phyloP scores from a whole-genome alignment of 1,140 invertebrate genomes.

The Leguminivora glycinivorella region DNA sequence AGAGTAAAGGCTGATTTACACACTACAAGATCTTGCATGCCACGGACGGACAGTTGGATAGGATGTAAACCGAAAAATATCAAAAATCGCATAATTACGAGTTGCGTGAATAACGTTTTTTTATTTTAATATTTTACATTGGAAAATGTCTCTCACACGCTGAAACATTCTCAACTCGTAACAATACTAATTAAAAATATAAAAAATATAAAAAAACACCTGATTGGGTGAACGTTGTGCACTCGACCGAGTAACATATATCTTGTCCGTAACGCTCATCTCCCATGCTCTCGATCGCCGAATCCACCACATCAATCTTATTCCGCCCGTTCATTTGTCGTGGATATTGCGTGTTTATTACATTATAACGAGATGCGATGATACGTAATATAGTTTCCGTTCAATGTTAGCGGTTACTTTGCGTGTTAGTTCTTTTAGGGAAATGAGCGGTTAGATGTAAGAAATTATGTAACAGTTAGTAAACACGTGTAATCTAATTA shows the following conservation, averaged over 20 bases:
- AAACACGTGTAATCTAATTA: constrained; percentile 2
- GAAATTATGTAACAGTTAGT: constrained; percentile 10
- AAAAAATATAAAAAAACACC: too few species aligned
- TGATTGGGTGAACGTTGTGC: too few species aligned
- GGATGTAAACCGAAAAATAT: too few species aligned
- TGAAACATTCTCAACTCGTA: too few species aligned
- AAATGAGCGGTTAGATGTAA: not conserved
- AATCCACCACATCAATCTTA: not conserved
- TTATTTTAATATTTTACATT: too few species aligned
- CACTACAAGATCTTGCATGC: too few species aligned
- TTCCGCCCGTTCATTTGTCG: not conserved
- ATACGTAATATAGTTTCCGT: constrained; percentile 14
- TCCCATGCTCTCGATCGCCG: not conserved
- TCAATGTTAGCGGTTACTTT: not conserved
- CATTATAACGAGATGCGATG: not conserved
- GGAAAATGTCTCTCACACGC: too few species aligned
- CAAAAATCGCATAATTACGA: too few species aligned
- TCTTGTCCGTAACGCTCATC: not conserved
- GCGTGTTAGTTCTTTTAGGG: not conserved
- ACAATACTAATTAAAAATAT: too few species aligned
- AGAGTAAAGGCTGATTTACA: too few species aligned
- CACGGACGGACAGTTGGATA: too few species aligned
- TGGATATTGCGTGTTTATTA: constrained; percentile 1
- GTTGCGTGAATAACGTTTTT: too few species aligned
- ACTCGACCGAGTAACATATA: not conserved